Percentiles rank a stretch among this genome's conserved stretches.
phyloP scores from a whole-genome alignment of 2,888 invertebrate genomes.

The Microctonus aethiopoides region DNA sequence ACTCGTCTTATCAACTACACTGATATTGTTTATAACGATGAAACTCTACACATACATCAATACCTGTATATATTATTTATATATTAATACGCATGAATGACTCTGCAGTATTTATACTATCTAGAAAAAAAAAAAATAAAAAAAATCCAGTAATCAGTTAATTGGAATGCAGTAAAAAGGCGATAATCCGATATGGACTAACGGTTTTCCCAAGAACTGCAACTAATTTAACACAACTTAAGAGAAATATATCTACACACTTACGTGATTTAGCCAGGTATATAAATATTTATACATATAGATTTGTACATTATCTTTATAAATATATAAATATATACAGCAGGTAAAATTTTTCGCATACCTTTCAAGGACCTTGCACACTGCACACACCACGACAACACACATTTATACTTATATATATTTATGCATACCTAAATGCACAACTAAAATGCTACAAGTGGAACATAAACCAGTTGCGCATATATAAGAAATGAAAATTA shows the following conservation, averaged over 20 bases:
- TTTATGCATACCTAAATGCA: background rate
- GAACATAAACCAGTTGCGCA: background rate
- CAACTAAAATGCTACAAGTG: background rate
- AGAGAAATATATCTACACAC: background rate
- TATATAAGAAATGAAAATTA: background rate
- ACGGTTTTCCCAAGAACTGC: background rate
- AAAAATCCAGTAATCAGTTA: background rate
- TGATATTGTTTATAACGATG: background rate
- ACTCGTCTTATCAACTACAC: background rate
- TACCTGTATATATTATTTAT: background rate
- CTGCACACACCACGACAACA: too few species aligned
- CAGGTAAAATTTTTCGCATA: constrained; percentile 29
- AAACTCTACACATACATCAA: background rate
- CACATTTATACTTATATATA: background rate
- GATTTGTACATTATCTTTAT: too few species aligned
- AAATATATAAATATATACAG: background rate
- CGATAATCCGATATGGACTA: background rate
- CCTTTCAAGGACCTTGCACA: constrained; percentile 31
- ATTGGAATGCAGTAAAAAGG: constrained; percentile 9
- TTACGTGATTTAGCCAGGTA: too few species aligned
- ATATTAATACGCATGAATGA: background rate
- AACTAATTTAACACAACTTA: background rate
- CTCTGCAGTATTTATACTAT: background rate
- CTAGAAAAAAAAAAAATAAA: background rate
- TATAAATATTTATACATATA: background rate